These are phyloP conservation scores for Otolemur garnettii DNA, from an alignment of 2,113 vertebrate species.

Conservation along the genomic window DNA sequence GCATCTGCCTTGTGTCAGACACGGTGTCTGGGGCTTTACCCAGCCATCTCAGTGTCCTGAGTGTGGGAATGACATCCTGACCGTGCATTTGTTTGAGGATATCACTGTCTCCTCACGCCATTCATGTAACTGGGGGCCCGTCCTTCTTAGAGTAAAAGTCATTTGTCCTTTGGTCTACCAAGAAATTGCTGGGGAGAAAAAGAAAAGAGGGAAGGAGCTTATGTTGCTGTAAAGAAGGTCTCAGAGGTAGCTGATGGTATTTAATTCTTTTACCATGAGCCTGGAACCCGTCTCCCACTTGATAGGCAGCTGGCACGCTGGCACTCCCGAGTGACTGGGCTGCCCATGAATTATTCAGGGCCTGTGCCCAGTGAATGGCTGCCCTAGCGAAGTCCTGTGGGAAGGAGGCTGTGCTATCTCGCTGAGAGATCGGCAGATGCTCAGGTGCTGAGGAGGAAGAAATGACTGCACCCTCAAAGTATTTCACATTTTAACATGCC, in stretches of 20 bases:
- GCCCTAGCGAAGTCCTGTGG: constrained; percentile 48
- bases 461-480: constrained; percentile 45
- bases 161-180: neutral
- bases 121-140: neutral
- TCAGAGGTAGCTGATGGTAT: neutral
- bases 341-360: constrained; percentile 77
- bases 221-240: constrained; percentile 14
- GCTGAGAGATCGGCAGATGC: constrained; percentile 33
- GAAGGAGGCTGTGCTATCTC: constrained; percentile 64
- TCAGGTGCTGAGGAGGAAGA: constrained; percentile 65
- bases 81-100: neutral
- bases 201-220: neutral
- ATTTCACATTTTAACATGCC: constrained; percentile 35
- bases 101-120: neutral
- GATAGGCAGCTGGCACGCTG: constrained; percentile 66
- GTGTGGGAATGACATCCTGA: neutral
- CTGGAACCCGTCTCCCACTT: constrained; percentile 7
- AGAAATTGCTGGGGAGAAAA: neutral
- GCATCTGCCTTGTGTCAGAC: neutral
- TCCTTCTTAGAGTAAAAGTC: neutral
- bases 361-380: constrained; percentile 37
- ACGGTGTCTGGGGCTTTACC: neutral
- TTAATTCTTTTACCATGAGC: constrained; percentile 9
- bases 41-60: neutral
- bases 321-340: constrained; percentile 30